Percentiles rank a stretch among this genome's conserved stretches.
Evolutionary conservation across 2,888 invertebrate species (phyloP).

Genomic region (Luperina testacea): DNA sequence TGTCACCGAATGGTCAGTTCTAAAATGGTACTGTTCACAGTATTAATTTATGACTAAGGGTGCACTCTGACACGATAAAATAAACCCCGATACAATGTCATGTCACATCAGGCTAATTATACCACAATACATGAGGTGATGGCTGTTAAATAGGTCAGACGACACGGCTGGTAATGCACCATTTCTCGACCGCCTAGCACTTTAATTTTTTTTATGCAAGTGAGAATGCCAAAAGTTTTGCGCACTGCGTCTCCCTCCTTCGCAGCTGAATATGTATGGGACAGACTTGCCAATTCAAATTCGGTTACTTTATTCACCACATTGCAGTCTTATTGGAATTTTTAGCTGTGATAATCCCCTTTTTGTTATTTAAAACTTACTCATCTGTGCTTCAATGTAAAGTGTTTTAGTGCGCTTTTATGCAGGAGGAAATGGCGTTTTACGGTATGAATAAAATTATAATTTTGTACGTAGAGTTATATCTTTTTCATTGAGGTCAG

Average conservation of each 20-base stretch:
- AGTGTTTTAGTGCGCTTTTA: constrained; percentile 29
- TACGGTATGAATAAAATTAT: constrained; percentile 25
- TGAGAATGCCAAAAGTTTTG: constrained; percentile 89
- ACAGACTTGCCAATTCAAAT: constrained; percentile 87
- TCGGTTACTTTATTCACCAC: constrained; percentile 81
- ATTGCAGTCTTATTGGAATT: constrained; percentile 79
- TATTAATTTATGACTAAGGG: not conserved
- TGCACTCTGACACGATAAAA: constrained; percentile 24
- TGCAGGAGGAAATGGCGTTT: constrained; percentile 39
- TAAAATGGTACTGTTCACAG: constrained; percentile 1
- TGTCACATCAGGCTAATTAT: constrained; percentile 32
- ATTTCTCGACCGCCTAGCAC: constrained; percentile 77
- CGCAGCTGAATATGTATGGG: constrained; percentile 86
- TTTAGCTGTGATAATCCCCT: constrained; percentile 61
- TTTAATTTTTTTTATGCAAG: constrained; percentile 89
- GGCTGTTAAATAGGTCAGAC: constrained; percentile 58
- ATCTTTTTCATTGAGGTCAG: not conserved
- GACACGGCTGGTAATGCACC: constrained; percentile 76
- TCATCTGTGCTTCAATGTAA: constrained; percentile 40
- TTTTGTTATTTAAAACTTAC: constrained; percentile 63
- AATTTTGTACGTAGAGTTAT: constrained; percentile 4
- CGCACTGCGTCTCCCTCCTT: constrained; percentile 86
- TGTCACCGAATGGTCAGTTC: not conserved
- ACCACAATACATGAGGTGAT: constrained; percentile 30
- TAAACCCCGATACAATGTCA: constrained; percentile 13